Evolutionary conservation across 2,888 invertebrate genomes (phyloP), one percentile per base, ranked within the genome.

Genomic region (Heliconius erato): DNA sequence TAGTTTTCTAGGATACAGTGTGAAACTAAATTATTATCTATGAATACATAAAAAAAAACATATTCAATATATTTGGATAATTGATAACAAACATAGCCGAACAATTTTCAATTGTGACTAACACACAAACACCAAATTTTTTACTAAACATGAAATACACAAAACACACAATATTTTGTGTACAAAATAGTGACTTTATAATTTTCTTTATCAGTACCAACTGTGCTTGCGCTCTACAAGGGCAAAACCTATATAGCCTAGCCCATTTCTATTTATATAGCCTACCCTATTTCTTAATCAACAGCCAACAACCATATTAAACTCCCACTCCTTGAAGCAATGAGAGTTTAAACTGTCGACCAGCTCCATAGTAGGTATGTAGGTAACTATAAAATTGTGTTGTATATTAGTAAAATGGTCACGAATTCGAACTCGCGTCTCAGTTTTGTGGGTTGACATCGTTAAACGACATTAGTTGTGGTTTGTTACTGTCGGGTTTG

Each of bases 331-430:
- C 65, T 26, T 40, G 11, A 81, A 65, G 54, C 49, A 49, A 67
- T 67, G 77, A 63, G n/a, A 71, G 7, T 28, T 32, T 71, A n/a
- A 44, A 63, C 19, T 19, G 71, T 71, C 68, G 49, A 71, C 71
- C 35, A 32, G 35, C n/a, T 81, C 54, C 28, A 54, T 68, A 35
- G 32, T 68, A 68, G 9, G 6, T 35, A 40, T 40, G 40, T 40
- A 59, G 54, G 35, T 23, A 26, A n/a, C 44, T 12, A 76, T 68
- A 63, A 63, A 80, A 74, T 63, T 26, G 79, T 80, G 74, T 68
- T 67, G 67, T 26, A 32, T 79, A 81, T 83, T 81, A 69, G 68
- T 76, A 83, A 49, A 81, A 81, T 83, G 79, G 81, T 83, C 81
- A 83, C 83, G 83, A 78, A 74, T 81, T 74, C 40, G 72, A 81